phyloP scores from a whole-genome alignment of 2,888 invertebrate species.

The Brachypalpus laphriformis region DNA sequence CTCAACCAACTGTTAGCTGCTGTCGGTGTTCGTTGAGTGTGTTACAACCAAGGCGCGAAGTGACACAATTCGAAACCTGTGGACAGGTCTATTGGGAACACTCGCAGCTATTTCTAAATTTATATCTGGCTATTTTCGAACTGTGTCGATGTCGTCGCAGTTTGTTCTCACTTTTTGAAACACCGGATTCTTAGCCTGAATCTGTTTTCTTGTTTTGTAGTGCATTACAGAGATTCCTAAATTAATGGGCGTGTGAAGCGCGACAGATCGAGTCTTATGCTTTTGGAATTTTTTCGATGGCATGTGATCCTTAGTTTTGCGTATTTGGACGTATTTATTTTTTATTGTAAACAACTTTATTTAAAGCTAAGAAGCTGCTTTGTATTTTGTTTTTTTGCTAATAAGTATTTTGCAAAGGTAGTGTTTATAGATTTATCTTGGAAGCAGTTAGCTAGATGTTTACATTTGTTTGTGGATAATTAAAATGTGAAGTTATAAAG shows the following conservation, averaged over 20 bases:
- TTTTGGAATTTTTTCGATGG: not conserved
- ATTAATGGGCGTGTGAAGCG: constrained; percentile 7
- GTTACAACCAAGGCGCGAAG: constrained; percentile 19
- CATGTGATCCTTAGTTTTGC: not conserved
- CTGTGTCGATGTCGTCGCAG: constrained; percentile 67
- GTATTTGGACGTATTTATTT: not conserved
- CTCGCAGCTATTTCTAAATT: constrained; percentile 48
- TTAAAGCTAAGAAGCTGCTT: not conserved
- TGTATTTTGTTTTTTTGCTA: not conserved
- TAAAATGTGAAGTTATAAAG: not conserved
- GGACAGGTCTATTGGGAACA: constrained; percentile 60
- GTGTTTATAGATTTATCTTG: constrained; percentile 10
- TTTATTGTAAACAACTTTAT: not conserved
- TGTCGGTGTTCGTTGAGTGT: not conserved
- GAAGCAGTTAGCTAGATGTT: not conserved
- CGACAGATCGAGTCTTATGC: not conserved
- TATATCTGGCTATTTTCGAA: constrained; percentile 59
- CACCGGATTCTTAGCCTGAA: constrained; percentile 6
- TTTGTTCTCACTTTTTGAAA: constrained; percentile 33
- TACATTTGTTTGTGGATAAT: constrained; percentile 1
- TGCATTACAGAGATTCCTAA: constrained; percentile 6
- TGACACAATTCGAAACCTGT: constrained; percentile 64
- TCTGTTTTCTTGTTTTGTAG: constrained; percentile 3
- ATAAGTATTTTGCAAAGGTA: not conserved
- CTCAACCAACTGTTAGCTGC: constrained; percentile 66